Conservation (phyloP, 2,113 vertebrate species). For the Leptosomus discolor region DNA sequence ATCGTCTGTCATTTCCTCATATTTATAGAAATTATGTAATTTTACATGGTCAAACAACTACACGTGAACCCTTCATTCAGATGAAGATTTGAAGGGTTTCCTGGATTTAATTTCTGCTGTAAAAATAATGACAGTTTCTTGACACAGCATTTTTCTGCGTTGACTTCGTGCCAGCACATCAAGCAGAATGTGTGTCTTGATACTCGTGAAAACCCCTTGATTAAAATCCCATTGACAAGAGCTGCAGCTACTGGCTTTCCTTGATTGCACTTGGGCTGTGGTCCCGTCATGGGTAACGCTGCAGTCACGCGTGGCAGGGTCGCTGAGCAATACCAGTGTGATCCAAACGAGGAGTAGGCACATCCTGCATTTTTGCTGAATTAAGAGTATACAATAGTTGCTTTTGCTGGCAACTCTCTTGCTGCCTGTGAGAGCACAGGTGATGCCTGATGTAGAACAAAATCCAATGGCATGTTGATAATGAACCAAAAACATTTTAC, state of each 20-base stretch:
- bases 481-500: not conserved
- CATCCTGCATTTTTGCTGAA: not conserved
- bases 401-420: not conserved
- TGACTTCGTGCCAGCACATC: not conserved
- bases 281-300: not conserved
- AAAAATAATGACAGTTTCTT: not conserved
- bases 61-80: not conserved
- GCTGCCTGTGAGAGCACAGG: not conserved
- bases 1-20: not conserved
- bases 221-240: not conserved
- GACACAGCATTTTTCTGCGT: not conserved
- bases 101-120: not conserved
- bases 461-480: not conserved
- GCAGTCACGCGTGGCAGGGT: not conserved
- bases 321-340: not conserved
- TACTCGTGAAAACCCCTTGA: not conserved
- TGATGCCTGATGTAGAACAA: not conserved
- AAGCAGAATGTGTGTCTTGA: not conserved
- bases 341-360: not conserved
- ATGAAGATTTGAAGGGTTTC: not conserved
- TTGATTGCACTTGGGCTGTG: not conserved
- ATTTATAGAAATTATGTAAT: not conserved
- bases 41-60: not conserved
- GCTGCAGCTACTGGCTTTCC: not conserved
- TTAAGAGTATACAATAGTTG: not conserved